phyloP scores from a whole-genome alignment of 2,113 vertebrate genomes.

The Plectropomus leopardus region DNA sequence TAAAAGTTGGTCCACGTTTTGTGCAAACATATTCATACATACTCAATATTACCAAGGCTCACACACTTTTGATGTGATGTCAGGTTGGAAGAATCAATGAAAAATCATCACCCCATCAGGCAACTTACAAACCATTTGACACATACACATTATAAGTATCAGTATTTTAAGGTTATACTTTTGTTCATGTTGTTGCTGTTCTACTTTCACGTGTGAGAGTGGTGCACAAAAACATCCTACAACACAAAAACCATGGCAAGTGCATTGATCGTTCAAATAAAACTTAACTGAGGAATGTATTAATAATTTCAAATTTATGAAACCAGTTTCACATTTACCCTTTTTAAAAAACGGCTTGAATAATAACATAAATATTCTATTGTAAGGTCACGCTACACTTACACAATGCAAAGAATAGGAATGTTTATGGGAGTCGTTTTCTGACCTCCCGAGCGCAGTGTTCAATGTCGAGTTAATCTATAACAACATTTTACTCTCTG shows the following conservation, averaged over 20 bases:
- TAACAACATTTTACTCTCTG: slow-evolving; percentile 8
- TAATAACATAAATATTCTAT: neutral
- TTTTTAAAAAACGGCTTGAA: too few species aligned
- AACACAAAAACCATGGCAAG: neutral
- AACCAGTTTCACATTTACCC: neutral
- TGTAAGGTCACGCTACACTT: neutral
- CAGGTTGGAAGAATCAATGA: neutral
- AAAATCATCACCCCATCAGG: neutral
- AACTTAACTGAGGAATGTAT: neutral
- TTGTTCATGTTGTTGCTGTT: slow-evolving; percentile 1
- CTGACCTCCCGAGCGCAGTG: neutral
- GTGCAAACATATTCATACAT: neutral
- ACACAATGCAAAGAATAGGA: neutral
- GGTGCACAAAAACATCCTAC: neutral
- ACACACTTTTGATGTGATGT: neutral
- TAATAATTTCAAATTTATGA: neutral
- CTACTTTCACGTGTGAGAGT: neutral
- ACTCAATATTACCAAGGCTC: neutral
- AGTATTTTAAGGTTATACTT: neutral
- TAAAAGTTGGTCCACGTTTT: neutral
- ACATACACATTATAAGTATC: neutral
- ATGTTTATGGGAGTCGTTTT: neutral
- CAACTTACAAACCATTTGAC: neutral
- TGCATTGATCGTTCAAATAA: neutral
- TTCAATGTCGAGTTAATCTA: slow-evolving; percentile 45